phyloP scores from a whole-genome alignment of 2,797 vertebrate genomes.

The Glossophaga mutica region DNA sequence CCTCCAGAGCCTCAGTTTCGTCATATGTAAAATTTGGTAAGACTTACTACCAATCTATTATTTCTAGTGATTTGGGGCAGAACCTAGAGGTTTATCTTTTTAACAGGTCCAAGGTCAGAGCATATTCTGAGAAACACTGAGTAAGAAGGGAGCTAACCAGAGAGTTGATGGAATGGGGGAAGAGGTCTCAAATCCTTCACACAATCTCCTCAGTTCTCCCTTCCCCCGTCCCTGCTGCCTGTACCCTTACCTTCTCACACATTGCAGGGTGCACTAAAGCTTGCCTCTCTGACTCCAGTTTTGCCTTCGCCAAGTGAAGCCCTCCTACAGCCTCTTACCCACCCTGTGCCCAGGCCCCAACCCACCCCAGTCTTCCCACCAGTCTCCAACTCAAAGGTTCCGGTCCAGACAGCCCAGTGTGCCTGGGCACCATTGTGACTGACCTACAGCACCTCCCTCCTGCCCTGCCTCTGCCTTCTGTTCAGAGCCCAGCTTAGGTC shows the following conservation, averaged over 20 bases:
- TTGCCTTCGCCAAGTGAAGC: background rate
- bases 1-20: background rate
- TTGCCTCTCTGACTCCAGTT: background rate
- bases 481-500: background rate
- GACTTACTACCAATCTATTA: background rate
- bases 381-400: background rate
- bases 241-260: background rate
- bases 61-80: background rate
- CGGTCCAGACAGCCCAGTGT: background rate
- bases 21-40: background rate
- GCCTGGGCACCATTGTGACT: background rate
- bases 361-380: background rate
- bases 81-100: background rate
- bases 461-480: background rate
- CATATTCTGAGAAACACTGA: background rate
- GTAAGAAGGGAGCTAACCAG: background rate
- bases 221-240: background rate
- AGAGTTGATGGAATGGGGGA: background rate
- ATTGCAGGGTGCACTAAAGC: background rate
- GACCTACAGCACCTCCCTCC: background rate
- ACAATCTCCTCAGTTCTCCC: background rate
- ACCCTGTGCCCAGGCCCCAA: background rate
- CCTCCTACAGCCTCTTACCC: background rate
- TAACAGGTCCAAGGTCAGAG: background rate
- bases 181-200: background rate